Percentiles rank a stretch among this genome's conserved stretches.
These are phyloP conservation scores for Calliopsis andreniformis DNA, from an alignment of 1,140 invertebrate species.

Conservation along the genomic window DNA sequence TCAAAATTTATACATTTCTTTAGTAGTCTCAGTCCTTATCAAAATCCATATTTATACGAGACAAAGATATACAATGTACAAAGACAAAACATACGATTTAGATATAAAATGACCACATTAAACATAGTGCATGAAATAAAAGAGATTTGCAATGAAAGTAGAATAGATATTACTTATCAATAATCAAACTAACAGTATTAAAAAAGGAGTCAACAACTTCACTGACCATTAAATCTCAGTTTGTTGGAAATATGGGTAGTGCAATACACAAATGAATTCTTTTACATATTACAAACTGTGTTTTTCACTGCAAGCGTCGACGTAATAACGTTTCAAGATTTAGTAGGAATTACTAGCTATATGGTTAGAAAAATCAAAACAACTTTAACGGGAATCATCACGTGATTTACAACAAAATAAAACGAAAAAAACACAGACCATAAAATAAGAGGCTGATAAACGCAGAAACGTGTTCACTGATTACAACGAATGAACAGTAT, in stretches of 20 bases:
- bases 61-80: background rate
- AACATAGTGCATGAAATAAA: background rate
- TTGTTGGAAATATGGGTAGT: background rate
- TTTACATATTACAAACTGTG: background rate
- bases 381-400: conserved; percentile 15
- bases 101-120: background rate
- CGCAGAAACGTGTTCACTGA: conserved; percentile 12
- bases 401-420: background rate
- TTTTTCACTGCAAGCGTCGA: conserved; percentile 1
- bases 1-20: background rate
- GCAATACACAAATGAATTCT: background rate
- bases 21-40: background rate
- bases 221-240: background rate
- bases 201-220: background rate
- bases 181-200: background rate
- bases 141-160: conserved; percentile 1
- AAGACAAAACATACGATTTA: background rate
- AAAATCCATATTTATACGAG: background rate
- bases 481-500: conserved; percentile 25
- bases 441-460: conserved; percentile 9
- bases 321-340: background rate
- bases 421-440: background rate
- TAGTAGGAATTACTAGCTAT: background rate
- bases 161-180: conserved; percentile 5
- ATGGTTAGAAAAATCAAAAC: conserved; percentile 39